Percentiles rank a stretch among this genome's conserved stretches.
These are phyloP conservation scores for Pissodes strobi DNA, from an alignment of 1,140 invertebrate species.

Conservation along the genomic window DNA sequence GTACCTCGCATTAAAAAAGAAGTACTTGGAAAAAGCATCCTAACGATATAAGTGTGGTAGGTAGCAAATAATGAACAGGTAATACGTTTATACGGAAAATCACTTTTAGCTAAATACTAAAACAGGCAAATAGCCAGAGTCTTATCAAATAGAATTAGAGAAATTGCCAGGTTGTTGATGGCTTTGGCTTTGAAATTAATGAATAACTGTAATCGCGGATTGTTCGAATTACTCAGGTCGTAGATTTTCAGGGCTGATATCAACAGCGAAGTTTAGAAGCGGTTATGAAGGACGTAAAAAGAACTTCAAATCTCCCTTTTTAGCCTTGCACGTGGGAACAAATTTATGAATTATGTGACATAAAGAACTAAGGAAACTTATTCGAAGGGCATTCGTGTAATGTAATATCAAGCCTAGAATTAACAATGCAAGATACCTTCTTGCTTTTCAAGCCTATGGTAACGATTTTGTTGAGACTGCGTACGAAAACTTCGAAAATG, in stretches of 20 bases:
- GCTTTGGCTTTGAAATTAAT: conserved; percentile 21
- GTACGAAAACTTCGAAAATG: background rate
- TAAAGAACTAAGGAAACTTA: background rate
- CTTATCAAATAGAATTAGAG: conserved; percentile 31
- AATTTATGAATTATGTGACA: too few species aligned
- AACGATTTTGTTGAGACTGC: background rate
- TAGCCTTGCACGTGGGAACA: too few species aligned
- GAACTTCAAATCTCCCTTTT: conserved; percentile 37
- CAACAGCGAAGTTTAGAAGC: conserved; percentile 33
- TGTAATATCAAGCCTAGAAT: too few species aligned
- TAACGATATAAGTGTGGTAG: conserved; percentile 31
- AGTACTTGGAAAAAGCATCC: conserved; percentile 30
- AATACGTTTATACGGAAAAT: conserved; percentile 36
- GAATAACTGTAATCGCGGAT: background rate
- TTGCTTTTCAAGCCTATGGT: background rate
- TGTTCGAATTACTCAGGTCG: conserved; percentile 27
- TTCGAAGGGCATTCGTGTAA: conserved; percentile 6
- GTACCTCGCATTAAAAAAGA: conserved; percentile 22
- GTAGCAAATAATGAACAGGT: conserved; percentile 33
- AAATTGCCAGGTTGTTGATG: conserved; percentile 30
- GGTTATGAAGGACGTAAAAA: conserved; percentile 28
- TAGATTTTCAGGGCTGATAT: conserved; percentile 28
- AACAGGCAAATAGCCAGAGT: conserved; percentile 29
- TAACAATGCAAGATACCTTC: conserved; percentile 16
- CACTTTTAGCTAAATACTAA: conserved; percentile 29